A percentile compares a stretch with the other conserved stretches of the same genome.
These are phyloP conservation scores for Nycteola revayana DNA, from an alignment of 2,888 invertebrate genomes.

Conservation along the genomic window DNA sequence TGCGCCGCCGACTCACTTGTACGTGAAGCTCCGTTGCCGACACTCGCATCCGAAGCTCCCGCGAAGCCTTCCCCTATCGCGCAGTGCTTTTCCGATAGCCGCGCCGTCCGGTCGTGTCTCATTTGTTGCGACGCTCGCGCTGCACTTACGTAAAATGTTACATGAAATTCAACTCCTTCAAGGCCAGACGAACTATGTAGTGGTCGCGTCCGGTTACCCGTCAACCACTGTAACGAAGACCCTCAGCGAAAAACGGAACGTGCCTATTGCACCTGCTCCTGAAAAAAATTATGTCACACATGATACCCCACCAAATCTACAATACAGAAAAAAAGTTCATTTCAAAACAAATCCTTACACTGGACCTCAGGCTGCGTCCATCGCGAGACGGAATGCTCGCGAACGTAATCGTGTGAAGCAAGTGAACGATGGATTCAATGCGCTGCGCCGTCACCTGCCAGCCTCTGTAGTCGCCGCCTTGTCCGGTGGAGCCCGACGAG, in stretches of 20 bases:
- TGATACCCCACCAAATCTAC: constrained; percentile 78
- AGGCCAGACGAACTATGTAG: constrained; percentile 83
- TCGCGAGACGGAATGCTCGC: constrained; percentile 94
- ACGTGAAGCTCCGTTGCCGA: constrained; percentile 68
- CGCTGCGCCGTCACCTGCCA: constrained; percentile 93
- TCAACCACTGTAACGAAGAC: constrained; percentile 73
- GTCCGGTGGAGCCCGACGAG: constrained; percentile 84
- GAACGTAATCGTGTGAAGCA: constrained; percentile 97
- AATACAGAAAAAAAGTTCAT: constrained; percentile 89
- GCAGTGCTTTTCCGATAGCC: constrained; percentile 63
- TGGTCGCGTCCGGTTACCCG: constrained; percentile 79
- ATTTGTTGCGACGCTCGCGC: constrained; percentile 44
- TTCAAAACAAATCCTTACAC: constrained; percentile 83
- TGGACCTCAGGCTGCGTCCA: constrained; percentile 90
- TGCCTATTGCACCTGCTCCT: constrained; percentile 83
- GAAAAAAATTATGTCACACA: constrained; percentile 79
- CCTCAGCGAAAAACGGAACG: constrained; percentile 74
- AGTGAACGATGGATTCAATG: constrained; percentile 96
- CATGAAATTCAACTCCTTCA: constrained; percentile 79
- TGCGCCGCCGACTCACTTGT: constrained; percentile 78
- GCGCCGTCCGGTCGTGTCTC: constrained; percentile 61
- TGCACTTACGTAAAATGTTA: constrained; percentile 71
- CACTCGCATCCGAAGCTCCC: constrained; percentile 62
- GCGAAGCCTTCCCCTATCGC: constrained; percentile 49
- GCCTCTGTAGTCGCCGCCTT: constrained; percentile 88